These are phyloP conservation scores for Polypedilum vanderplanki DNA, from an alignment of 1,140 invertebrate species.

Conservation along the genomic window DNA sequence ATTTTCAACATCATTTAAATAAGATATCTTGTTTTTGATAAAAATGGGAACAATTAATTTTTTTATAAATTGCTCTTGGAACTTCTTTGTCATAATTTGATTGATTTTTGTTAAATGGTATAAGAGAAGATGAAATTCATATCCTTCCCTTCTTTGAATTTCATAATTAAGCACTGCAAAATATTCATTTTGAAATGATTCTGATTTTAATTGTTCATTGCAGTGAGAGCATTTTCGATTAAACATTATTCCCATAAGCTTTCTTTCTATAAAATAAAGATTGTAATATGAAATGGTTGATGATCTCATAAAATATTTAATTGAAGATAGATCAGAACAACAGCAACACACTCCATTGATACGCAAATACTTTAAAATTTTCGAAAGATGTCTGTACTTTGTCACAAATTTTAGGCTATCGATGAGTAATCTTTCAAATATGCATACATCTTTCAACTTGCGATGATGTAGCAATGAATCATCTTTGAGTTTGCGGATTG, in stretches of 20 bases:
- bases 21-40: background rate
- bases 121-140: background rate
- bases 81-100: background rate
- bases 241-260: background rate
- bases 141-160: background rate
- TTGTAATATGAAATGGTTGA: background rate
- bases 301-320: background rate
- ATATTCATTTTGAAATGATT: background rate
- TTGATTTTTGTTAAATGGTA: background rate
- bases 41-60: background rate
- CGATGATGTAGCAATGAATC: background rate
- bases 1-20: background rate
- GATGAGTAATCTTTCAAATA: background rate
- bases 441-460: background rate
- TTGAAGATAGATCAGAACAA: background rate
- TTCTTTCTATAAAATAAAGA: background rate
- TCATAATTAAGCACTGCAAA: background rate
- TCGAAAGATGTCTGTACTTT: background rate
- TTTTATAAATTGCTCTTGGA: background rate
- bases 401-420: background rate
- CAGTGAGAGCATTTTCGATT: background rate
- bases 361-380: background rate
- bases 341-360: slow-evolving; percentile 2
- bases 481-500: background rate
- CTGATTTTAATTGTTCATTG: background rate